A percentile compares a stretch with the other conserved stretches of the same genome.
Evolutionary conservation across 1,140 invertebrate genomes (phyloP).

Genomic region (Papilio machaon): DNA sequence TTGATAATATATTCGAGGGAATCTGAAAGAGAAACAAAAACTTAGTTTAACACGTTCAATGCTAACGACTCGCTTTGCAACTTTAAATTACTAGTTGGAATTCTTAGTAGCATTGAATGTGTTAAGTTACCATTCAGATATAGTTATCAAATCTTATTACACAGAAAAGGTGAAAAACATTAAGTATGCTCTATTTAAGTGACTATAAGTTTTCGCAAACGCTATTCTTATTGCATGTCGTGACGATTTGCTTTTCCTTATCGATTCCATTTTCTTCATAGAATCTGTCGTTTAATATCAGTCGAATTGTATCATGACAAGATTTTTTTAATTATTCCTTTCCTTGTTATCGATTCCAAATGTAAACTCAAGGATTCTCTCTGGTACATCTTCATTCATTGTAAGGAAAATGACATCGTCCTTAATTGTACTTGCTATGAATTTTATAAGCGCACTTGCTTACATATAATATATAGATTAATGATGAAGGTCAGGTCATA

Average conservation of each 20-base stretch:
- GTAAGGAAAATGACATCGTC: background rate
- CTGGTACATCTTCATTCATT: background rate
- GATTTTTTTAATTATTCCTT: background rate
- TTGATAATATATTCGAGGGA: constrained; percentile 62
- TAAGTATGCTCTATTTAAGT: too few species aligned
- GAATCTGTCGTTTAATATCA: background rate
- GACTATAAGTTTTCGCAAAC: too few species aligned
- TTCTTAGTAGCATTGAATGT: too few species aligned
- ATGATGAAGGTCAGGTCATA: too few species aligned
- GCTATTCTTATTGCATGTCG: too few species aligned
- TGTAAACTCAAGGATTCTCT: background rate
- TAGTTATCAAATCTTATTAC: too few species aligned
- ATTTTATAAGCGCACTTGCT: background rate
- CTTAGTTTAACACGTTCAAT: background rate
- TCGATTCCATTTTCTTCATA: background rate
- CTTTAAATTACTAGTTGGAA: too few species aligned
- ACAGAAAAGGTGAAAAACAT: too few species aligned
- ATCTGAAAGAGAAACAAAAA: constrained; percentile 56
- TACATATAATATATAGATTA: too few species aligned
- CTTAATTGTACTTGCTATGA: background rate
- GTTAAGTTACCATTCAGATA: background rate
- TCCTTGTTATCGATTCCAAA: background rate
- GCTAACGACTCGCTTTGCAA: too few species aligned
- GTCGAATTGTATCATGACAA: background rate
- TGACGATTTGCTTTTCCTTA: too few species aligned